Percentiles rank a stretch among this genome's conserved stretches.
Conservation (phyloP, 2,797 vertebrate species). For the Triplophysa bombifrons region DNA sequence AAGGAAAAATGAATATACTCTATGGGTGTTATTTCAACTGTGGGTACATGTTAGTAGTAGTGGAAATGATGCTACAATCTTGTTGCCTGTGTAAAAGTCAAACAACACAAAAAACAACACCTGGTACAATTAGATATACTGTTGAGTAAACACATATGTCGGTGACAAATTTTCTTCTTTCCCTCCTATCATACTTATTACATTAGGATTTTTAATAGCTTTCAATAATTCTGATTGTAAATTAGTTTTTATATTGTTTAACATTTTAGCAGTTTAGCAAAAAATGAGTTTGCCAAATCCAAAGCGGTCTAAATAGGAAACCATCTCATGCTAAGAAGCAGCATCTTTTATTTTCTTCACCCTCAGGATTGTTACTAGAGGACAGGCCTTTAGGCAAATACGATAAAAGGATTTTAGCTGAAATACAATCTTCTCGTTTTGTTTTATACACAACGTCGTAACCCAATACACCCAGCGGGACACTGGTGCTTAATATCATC, state of each 20-base stretch:
- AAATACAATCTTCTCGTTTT: constrained; percentile 48
- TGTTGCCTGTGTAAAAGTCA: background rate
- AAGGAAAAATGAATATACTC: too few relatives aligned
- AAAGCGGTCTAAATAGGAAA: background rate
- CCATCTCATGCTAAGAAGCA: background rate
- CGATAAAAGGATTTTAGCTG: constrained; percentile 50
- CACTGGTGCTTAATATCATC: constrained; percentile 29
- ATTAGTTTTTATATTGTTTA: background rate
- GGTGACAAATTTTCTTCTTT: too few relatives aligned
- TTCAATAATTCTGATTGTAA: too few relatives aligned
- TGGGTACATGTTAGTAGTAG: background rate
- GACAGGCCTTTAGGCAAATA: constrained; percentile 26
- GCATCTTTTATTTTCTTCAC: background rate
- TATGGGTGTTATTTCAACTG: background rate
- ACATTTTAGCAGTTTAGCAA: background rate
- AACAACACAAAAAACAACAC: background rate
- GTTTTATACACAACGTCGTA: constrained; percentile 46
- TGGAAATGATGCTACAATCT: background rate
- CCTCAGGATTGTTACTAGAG: constrained; percentile 13
- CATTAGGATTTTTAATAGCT: too few relatives aligned
- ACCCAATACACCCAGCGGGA: constrained; percentile 35
- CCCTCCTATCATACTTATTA: too few relatives aligned
- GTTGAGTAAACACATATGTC: too few relatives aligned
- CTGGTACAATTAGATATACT: too few relatives aligned
- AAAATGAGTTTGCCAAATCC: background rate